Base-by-base conservation (phyloP, 2,888 invertebrate genomes). In the Meteorus colon region DNA sequence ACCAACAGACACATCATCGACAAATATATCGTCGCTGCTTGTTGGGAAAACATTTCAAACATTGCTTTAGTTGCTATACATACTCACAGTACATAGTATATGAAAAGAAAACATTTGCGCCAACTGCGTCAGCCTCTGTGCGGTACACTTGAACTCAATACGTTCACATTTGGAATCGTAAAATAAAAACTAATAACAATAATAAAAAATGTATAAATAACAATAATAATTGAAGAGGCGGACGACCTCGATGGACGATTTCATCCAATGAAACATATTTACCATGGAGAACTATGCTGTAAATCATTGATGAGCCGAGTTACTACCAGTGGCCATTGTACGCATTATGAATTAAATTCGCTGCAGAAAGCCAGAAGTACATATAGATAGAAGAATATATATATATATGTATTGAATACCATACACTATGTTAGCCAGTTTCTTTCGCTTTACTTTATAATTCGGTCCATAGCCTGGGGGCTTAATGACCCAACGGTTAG, bases 311-410 rank as follows among this genome's bases (percentile, higher is more conserved):
- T 84, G 83, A 83, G 81, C 75, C 76, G 67, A 77, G 80, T 81
- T 75, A 79, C 77, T 78, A 81, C 77, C 77, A 80, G 79, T 78
- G 76, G 81, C 66, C 78, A 85, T 83, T 81, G 82, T 82, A 81
- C 78, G 75, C 79, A 86, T 86, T 86, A 86, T 83, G 82, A 85
- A 85, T 86, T 86, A 84, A 86, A 84, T 84, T 81, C 80, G 80
- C 81, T 80, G 78, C 80, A 81, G 76, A 4, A 8, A 82, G 77
- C 60, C 34, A 60, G 24, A 16, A 62, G 14, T 59, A 41, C 41
- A 72, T 60, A 41, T 41, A 55, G 19, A 19, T 55, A 55, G 5
- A 55, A 8, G 19, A n/a, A 24, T 48, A 48, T n/a, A n/a, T 2
- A 48, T 48, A n/a, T 48, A 16, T 48, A n/a, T 48, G n/a, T 48